Percentiles rank a stretch among this genome's conserved stretches.
phyloP scores from a whole-genome alignment of 2,888 invertebrate genomes.

The Phrixothrix hirtus region DNA sequence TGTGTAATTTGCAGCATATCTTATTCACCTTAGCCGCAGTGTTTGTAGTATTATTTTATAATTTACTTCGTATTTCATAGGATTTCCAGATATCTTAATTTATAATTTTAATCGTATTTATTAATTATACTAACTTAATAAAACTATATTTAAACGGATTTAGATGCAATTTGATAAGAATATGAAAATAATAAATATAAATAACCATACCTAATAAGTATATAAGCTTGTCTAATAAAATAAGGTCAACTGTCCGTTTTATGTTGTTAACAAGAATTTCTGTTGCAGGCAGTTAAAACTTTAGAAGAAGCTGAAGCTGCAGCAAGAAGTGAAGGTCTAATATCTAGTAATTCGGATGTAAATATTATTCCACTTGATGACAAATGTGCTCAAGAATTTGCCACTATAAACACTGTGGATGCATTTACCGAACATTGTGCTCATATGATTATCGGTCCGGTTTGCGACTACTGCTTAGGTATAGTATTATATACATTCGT shows the following conservation, averaged over 20 bases:
- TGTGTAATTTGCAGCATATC: too few species aligned
- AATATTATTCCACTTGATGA: conserved; percentile 70
- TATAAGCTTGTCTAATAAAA: too few species aligned
- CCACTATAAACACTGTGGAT: conserved; percentile 72
- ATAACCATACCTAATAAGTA: background rate
- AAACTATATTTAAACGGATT: too few species aligned
- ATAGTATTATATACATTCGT: conserved; percentile 49
- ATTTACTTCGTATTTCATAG: too few species aligned
- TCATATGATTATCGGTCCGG: conserved; percentile 78
- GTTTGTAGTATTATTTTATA: too few species aligned
- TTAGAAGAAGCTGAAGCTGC: conserved; percentile 65
- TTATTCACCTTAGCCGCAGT: too few species aligned
- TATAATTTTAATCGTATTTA: too few species aligned
- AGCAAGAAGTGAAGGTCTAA: conserved; percentile 57
- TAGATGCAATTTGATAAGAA: too few species aligned
- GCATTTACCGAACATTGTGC: conserved; percentile 71
- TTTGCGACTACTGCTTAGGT: conserved; percentile 83
- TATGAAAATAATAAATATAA: too few species aligned
- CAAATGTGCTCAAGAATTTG: conserved; percentile 73
- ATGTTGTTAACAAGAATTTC: conserved; percentile 19
- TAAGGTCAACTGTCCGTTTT: background rate
- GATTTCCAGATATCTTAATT: too few species aligned
- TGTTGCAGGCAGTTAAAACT: conserved; percentile 63
- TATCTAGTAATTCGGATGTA: conserved; percentile 64
- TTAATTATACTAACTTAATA: too few species aligned